Evolutionary conservation across 2,888 invertebrate genomes (phyloP), one percentile per base, ranked within the genome.

Genomic region (Volucella inflata): DNA sequence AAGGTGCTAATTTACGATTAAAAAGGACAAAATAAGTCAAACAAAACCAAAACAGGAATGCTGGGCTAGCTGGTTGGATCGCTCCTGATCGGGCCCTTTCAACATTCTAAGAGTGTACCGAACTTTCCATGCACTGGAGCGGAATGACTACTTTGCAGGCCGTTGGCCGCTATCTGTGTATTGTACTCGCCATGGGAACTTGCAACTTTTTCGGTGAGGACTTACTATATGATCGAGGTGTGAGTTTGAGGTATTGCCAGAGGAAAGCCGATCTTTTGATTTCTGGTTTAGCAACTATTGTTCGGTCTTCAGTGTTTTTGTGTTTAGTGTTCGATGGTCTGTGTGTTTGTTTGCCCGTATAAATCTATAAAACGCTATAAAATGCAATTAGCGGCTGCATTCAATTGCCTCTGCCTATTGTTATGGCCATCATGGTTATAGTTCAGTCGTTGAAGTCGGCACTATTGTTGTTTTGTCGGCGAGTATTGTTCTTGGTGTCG

Each of bases 1-100:
- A 77, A 85, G 81, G 85, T 85, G 85, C 85, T 85, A 85, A 85
- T 85, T 85, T 81, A 81, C 81, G 85, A 85, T 85, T 85, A 85
- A 85, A 85, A 85, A 85, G 85, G 85, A 85, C 85, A 85, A 85
- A 85, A 85, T 81, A 57, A 85, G 81, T 77, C 53, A 81, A 85
- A 85, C 84, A 85, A 85, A 77, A 81, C 44, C 84, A 85, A 85
- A 77, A 81, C 44, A 59, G 79, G 71, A 77, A 77, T 64, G 51
- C 42, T 14, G 36, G 8, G 11, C 17, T n/a, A n/a, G 21, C 12
- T 12, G 17, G 17, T 9, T 30, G 44, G 14, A 12, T n/a, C 42
- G 48, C 36, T 42, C 21, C 21, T 14, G 55, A 11, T 42, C 53
- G 59, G 68, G 40, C 16, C 53, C 38, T 59, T 77, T 77, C 60